phyloP scores from a whole-genome alignment of 2,113 vertebrate genomes.

The Lamprologus lemairii region DNA sequence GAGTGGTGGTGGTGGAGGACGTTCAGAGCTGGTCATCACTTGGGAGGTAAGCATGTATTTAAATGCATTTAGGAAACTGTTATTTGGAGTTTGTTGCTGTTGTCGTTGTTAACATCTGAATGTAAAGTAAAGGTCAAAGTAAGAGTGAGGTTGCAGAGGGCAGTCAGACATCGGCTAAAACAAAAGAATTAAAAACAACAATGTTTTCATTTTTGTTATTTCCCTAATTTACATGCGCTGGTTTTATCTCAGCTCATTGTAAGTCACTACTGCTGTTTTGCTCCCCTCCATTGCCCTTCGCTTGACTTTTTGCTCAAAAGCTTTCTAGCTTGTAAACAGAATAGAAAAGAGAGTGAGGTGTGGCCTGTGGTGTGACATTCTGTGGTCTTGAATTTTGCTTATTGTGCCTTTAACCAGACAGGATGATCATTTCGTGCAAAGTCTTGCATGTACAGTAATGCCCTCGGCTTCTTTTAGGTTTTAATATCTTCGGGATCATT shows the following conservation, averaged over 20 bases:
- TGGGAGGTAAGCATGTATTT: conserved; percentile 82
- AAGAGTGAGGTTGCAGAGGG: neutral
- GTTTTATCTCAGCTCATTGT: neutral
- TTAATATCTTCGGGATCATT: conserved; percentile 26
- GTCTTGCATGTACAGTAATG: neutral
- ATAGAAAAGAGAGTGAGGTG: neutral
- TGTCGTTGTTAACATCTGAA: neutral
- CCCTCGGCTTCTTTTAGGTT: conserved; percentile 3
- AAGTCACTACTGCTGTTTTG: neutral
- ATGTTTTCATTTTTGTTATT: neutral
- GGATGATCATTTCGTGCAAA: neutral
- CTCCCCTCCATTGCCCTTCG: neutral
- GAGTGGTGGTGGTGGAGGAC: conserved; percentile 89
- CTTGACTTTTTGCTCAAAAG: neutral
- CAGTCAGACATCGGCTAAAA: neutral
- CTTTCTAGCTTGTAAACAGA: neutral
- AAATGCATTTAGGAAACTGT: neutral
- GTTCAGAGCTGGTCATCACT: conserved; percentile 90
- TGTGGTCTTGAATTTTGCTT: neutral
- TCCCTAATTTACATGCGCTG: neutral
- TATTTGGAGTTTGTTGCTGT: neutral
- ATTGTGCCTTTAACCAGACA: neutral
- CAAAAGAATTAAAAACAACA: neutral
- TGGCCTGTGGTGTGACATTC: neutral
- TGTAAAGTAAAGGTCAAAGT: neutral